Evolutionary conservation across 2,797 vertebrate genomes (phyloP).

Genomic region (Discoglossus pictus): DNA sequence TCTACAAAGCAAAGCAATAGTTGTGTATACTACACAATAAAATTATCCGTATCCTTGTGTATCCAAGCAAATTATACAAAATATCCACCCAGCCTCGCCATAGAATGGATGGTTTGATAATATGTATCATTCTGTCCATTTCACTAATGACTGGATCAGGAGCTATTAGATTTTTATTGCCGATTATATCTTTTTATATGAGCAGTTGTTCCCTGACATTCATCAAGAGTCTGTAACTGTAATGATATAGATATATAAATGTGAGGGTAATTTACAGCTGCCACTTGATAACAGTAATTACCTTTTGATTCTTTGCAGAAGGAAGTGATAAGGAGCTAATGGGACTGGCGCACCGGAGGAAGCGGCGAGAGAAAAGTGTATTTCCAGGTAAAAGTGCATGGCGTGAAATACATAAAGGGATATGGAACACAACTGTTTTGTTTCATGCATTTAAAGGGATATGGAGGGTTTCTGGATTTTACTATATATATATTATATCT

Average conservation of each 20-base stretch:
- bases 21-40: too few relatives aligned
- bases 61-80: too few relatives aligned
- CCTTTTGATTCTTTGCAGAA: conserved; percentile 49
- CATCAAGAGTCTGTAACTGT: conserved; percentile 34
- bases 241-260: conserved; percentile 48
- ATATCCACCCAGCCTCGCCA: too few relatives aligned
- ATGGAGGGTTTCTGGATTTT: too few relatives aligned
- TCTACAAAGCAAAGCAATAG: too few relatives aligned
- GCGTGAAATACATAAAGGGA: conserved; percentile 35
- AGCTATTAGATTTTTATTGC: conserved; percentile 62
- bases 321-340: not conserved
- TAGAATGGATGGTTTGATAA: too few relatives aligned
- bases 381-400: conserved; percentile 54
- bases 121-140: conserved; percentile 48
- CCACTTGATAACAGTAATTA: conserved; percentile 45
- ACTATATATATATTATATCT: too few relatives aligned
- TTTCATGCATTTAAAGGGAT: too few relatives aligned
- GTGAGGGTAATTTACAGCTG: conserved; percentile 52
- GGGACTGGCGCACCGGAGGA: conserved; percentile 21
- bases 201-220: conserved; percentile 57
- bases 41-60: too few relatives aligned
- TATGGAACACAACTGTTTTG: not conserved
- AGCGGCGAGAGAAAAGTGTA: not conserved
- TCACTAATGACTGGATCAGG: conserved; percentile 52
- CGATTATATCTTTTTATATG: not conserved